phyloP scores from a whole-genome alignment of 2,113 vertebrate genomes.

The Galeopterus variegatus region DNA sequence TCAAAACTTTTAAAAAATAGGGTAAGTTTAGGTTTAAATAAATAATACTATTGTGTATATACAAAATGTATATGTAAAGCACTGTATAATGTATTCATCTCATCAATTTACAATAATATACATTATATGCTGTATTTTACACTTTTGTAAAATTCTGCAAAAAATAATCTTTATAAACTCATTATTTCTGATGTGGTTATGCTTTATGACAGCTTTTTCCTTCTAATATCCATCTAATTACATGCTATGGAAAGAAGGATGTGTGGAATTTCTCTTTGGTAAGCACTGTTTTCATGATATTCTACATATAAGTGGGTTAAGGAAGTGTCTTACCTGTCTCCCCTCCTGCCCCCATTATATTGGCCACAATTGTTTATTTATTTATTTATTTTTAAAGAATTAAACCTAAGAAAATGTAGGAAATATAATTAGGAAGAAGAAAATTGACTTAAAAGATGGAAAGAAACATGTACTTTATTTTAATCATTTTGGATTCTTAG shows the following conservation, averaged over 20 bases:
- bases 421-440: conserved; percentile 46
- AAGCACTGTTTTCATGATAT: not conserved
- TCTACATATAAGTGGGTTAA: conserved; percentile 2
- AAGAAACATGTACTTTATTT: conserved; percentile 38
- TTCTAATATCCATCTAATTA: not conserved
- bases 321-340: not conserved
- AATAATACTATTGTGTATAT: not conserved
- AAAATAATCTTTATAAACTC: not conserved
- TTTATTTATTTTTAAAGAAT: not conserved
- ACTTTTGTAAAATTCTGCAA: not conserved
- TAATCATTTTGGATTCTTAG: conserved; percentile 1
- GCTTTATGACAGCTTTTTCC: not conserved
- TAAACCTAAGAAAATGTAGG: conserved; percentile 31
- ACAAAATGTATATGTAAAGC: not conserved
- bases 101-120: not conserved
- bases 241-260: not conserved
- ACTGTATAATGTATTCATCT: not conserved
- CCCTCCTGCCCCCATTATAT: not conserved
- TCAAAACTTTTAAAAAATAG: not conserved
- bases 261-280: not conserved
- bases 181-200: not conserved
- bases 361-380: not conserved
- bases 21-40: not conserved
- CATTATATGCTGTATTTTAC: not conserved
- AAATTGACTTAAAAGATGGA: not conserved